Evolutionary conservation across 2,797 vertebrate species (phyloP).

Genomic region (Chaenodraco wilsoni): DNA sequence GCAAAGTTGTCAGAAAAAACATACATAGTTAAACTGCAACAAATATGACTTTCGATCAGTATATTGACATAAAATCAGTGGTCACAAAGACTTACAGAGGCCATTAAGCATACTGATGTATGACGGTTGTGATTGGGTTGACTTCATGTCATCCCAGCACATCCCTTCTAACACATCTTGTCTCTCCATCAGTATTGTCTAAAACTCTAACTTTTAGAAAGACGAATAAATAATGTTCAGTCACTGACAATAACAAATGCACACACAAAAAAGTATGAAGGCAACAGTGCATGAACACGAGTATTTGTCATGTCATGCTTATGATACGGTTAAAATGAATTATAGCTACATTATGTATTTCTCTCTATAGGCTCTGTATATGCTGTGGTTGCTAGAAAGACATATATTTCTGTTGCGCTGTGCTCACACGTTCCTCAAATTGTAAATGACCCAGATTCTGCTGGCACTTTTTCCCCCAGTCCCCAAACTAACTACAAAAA

Average conservation of each 20-base stretch:
- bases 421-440: slow-evolving; percentile 68
- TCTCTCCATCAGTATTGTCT: slow-evolving; percentile 14
- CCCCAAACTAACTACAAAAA: slow-evolving; percentile 69
- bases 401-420: slow-evolving; percentile 65
- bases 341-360: slow-evolving; percentile 58
- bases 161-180: slow-evolving; percentile 4
- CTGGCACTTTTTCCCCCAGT: slow-evolving; percentile 48
- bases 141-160: slow-evolving; percentile 10
- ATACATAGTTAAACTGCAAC: slow-evolving; percentile 7
- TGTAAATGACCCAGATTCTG: slow-evolving; percentile 79
- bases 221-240: slow-evolving; percentile 35
- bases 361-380: slow-evolving; percentile 43
- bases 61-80: slow-evolving; percentile 6
- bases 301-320: slow-evolving; percentile 59
- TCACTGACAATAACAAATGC: slow-evolving; percentile 42
- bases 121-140: slow-evolving; percentile 47
- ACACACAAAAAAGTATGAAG: slow-evolving; percentile 23
- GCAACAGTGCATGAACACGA: slow-evolving; percentile 35
- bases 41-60: neutral
- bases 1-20: slow-evolving; percentile 16
- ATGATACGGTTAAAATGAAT: slow-evolving; percentile 66
- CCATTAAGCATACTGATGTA: slow-evolving; percentile 18
- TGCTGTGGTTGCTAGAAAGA: slow-evolving; percentile 58
- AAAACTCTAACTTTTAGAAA: slow-evolving; percentile 1
- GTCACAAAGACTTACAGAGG: slow-evolving; percentile 16